Percentiles rank a stretch among this genome's conserved stretches.
These are phyloP conservation scores for Phasianus colchicus DNA, from an alignment of 2,113 vertebrate species.

Conservation along the genomic window DNA sequence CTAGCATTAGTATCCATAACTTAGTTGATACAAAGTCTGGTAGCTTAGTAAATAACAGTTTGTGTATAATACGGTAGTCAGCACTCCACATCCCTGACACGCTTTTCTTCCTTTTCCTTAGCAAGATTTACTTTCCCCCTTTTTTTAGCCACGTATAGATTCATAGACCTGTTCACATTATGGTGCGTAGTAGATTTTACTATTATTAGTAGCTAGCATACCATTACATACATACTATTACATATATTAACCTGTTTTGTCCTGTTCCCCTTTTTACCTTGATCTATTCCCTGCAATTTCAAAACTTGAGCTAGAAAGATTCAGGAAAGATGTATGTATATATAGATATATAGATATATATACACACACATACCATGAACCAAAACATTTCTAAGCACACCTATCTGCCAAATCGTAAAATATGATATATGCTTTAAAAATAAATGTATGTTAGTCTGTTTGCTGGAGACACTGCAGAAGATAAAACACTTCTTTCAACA, in stretches of 20 bases:
- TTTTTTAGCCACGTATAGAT: neutral
- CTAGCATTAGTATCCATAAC: neutral
- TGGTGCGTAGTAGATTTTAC: neutral
- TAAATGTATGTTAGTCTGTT: neutral
- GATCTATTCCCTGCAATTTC: neutral
- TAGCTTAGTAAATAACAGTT: neutral
- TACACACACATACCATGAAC: neutral
- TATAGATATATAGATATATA: neutral
- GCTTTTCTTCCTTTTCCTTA: neutral
- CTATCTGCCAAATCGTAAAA: constrained; percentile 15
- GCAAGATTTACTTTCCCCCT: neutral
- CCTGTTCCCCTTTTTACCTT: neutral
- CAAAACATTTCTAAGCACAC: neutral
- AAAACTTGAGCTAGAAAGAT: neutral
- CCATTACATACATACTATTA: neutral
- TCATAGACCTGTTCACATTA: neutral
- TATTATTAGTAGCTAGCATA: accelerated
- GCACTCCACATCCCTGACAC: neutral
- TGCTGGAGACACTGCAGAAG: neutral
- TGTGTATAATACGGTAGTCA: neutral
- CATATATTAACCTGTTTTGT: neutral
- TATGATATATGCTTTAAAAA: constrained; percentile 11
- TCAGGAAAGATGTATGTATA: neutral
- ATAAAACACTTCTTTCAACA: constrained; percentile 26
- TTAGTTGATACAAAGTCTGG: neutral